Percentiles rank a stretch among this genome's conserved stretches.
phyloP scores from a whole-genome alignment of 2,113 vertebrate species.

The Dolichotis patagonum region DNA sequence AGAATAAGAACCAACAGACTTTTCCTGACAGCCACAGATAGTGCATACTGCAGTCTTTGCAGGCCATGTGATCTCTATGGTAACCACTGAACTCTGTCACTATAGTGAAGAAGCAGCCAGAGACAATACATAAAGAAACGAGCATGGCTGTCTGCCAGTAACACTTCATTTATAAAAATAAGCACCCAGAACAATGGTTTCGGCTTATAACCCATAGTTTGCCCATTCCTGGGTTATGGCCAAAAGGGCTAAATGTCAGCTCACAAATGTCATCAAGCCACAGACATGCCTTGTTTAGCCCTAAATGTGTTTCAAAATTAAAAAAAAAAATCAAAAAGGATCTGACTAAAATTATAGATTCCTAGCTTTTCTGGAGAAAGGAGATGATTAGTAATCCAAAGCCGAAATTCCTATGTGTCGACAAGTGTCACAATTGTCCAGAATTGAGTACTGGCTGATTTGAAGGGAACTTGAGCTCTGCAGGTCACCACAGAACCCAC shows the following conservation, averaged over 20 bases:
- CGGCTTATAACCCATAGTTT: neutral
- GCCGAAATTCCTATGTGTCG: slow-evolving; percentile 64
- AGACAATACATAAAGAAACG: neutral
- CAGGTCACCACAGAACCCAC: neutral
- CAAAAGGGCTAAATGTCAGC: slow-evolving; percentile 29
- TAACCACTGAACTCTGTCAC: neutral
- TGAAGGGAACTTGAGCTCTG: neutral
- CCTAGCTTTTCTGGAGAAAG: slow-evolving; percentile 53
- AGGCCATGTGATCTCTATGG: neutral
- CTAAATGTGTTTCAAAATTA: slow-evolving; percentile 12
- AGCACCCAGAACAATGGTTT: neutral
- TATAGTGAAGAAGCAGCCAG: neutral
- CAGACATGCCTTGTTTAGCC: neutral
- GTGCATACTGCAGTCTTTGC: neutral
- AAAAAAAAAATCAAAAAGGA: slow-evolving; percentile 23
- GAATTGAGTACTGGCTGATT: neutral
- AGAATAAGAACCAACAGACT: neutral
- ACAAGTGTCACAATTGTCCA: slow-evolving; percentile 47
- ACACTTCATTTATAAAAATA: slow-evolving; percentile 43
- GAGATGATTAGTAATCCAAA: slow-evolving; percentile 29
- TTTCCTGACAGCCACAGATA: neutral
- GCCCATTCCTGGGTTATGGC: neutral
- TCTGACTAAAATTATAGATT: slow-evolving; percentile 53
- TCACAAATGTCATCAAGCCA: neutral
- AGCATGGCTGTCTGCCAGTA: neutral